Base-by-base conservation (phyloP, 2,797 vertebrate genomes). In the Adrianichthys oophorus region DNA sequence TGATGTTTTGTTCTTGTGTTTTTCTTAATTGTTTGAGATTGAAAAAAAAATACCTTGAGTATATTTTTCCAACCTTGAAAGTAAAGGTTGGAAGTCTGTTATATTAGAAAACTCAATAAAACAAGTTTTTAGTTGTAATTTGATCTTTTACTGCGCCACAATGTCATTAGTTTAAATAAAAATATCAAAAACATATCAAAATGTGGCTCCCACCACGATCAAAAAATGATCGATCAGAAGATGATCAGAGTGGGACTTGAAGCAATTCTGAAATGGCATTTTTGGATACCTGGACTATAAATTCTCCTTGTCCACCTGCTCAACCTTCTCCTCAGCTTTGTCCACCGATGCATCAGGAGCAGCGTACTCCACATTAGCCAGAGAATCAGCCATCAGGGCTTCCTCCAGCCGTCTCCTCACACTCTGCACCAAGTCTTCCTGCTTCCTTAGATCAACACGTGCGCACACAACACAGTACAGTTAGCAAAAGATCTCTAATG, bases 321-420 rank as follows among this genome's bases (percentile, higher is more conserved):
- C 81, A 19, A 50, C 66, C 46, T 65, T 78, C 42, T 84, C 80
- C 52, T 79, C 82, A 12, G 14, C 89, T 89, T 85, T 82, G 13
- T 91, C 87, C 0, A 87, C 64, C 12, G 92, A 91, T 1, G 86
- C 37, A 0, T 94, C 94, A 2, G 89, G 85, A 1, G 91, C 61
- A 1, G 92, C 88, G 72, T 98, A 95, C 79, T 98, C 94, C 56
- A 96, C 93, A 0, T 98, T 95, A 26, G 96, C 96, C 48, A 98
- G 84, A 94, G 96, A 96, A 76, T 98, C 96, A 0, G 96, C 96
- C 92, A 97, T 95, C 49, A 98, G 94, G 0, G 96, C 96, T 62
- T 98, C 96, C 82, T 98, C 96, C 23, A 98, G 90, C 80, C 95
- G 92, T 90, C 96, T 94, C 62, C 97, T 90, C 76, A 98, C 96